Percentiles rank a stretch among this genome's conserved stretches.
These are phyloP conservation scores for Aselliscus stoliczkanus DNA, from an alignment of 2,797 vertebrate species.

Conservation along the genomic window DNA sequence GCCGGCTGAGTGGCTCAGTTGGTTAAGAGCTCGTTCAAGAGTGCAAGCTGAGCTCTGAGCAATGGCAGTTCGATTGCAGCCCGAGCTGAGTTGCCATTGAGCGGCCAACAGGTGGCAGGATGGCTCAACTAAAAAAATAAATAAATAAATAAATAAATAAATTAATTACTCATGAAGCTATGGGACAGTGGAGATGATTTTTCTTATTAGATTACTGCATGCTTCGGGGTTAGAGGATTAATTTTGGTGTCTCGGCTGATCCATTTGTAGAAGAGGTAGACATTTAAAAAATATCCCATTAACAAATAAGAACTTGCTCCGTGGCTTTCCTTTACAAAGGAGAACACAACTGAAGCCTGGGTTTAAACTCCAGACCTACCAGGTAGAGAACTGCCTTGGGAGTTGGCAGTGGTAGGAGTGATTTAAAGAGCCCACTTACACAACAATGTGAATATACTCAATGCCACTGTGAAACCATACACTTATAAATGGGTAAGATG, in stretches of 20 bases:
- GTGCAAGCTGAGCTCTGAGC: too few relatives aligned
- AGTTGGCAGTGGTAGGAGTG: not conserved
- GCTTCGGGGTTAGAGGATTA: not conserved
- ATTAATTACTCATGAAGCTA: not conserved
- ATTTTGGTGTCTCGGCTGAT: not conserved
- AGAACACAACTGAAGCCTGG: not conserved
- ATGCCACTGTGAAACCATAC: not conserved
- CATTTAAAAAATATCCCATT: not conserved
- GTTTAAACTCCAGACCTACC: not conserved
- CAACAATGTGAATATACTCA: not conserved
- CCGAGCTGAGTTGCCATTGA: too few relatives aligned
- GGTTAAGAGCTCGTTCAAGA: too few relatives aligned
- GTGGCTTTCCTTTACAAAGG: not conserved
- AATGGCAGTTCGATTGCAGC: too few relatives aligned
- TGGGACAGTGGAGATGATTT: not conserved
- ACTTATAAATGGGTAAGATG: not conserved
- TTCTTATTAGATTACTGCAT: not conserved
- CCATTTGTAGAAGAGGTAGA: not conserved
- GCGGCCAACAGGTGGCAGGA: too few relatives aligned
- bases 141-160: not conserved
- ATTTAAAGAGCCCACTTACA: not conserved
- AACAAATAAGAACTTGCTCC: not conserved
- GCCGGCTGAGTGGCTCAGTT: too few relatives aligned
- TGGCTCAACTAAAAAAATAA: too few relatives aligned
- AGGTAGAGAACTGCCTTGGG: not conserved